These are phyloP conservation scores for Sternarchorhynchus goeldii DNA, from an alignment of 2,797 vertebrate species.

Conservation along the genomic window DNA sequence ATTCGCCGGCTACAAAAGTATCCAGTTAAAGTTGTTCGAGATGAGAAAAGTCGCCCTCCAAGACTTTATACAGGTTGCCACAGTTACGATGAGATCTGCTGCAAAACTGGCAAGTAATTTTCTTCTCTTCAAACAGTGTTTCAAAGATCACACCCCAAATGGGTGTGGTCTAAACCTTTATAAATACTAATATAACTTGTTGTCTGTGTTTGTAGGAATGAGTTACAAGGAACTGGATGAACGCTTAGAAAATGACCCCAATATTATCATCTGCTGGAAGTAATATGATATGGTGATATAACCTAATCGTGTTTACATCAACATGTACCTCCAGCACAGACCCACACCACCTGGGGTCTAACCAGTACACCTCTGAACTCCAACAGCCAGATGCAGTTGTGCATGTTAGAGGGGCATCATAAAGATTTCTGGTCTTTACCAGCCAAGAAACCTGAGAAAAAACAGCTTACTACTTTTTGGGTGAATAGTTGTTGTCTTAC, in stretches of 20 bases:
- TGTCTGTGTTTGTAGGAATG: conserved; percentile 80
- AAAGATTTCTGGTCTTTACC: background rate
- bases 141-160: background rate
- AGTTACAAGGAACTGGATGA: conserved; percentile 97
- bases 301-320: conserved; percentile 6
- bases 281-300: conserved; percentile 60
- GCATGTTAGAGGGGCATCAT: background rate
- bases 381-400: background rate
- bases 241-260: conserved; percentile 94
- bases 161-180: background rate
- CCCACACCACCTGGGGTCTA: background rate
- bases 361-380: background rate
- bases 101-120: conserved; percentile 87
- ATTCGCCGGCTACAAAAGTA: conserved; percentile 96
- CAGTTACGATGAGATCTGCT: conserved; percentile 99
- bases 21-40: conserved; percentile 86
- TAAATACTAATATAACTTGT: conserved; percentile 34
- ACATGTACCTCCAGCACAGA: background rate
- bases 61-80: conserved; percentile 94
- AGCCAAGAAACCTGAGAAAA: too few relatives aligned
- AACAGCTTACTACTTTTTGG: background rate
- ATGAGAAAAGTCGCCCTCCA: conserved; percentile 86
- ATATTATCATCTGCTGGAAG: conserved; percentile 98
- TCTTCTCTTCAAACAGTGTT: background rate
- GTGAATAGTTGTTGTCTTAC: too few relatives aligned